A percentile compares a stretch with the other conserved stretches of the same genome.
These are phyloP conservation scores for Numida meleagris DNA, from an alignment of 2,113 vertebrate genomes.

Conservation along the genomic window DNA sequence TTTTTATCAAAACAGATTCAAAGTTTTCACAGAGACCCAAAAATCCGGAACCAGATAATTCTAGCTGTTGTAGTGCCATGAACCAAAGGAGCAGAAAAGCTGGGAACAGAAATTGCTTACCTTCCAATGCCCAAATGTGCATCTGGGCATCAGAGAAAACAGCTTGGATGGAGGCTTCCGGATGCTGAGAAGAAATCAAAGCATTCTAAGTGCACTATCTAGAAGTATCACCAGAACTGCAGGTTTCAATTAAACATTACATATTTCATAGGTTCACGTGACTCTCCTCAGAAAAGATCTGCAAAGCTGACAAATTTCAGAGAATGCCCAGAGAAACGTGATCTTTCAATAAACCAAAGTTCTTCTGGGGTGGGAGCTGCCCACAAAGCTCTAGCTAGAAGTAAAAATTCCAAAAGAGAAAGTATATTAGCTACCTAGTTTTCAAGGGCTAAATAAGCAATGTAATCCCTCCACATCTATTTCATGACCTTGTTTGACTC, in stretches of 20 bases:
- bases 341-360: neutral
- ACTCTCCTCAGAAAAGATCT: neutral
- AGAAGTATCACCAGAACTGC: neutral
- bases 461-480: neutral
- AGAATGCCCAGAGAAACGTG: neutral
- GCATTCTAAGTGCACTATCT: neutral
- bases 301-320: neutral
- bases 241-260: neutral
- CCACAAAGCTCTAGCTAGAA: neutral
- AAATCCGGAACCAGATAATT: neutral
- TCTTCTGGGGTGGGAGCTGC: neutral
- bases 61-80: neutral
- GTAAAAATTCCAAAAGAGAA: neutral
- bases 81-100: neutral
- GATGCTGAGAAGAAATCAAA: conserved; percentile 82
- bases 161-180: conserved; percentile 95
- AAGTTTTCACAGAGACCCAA: neutral
- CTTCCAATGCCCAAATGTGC: conserved; percentile 98
- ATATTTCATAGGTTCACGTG: neutral
- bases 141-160: conserved; percentile 94
- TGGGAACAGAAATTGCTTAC: conserved; percentile 70
- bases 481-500: neutral
- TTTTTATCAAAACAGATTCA: neutral
- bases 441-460: neutral
- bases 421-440: neutral